Evolutionary conservation across 1,140 invertebrate species (phyloP), one percentile per base, ranked within the genome.

Genomic region (Diabrotica virgifera): DNA sequence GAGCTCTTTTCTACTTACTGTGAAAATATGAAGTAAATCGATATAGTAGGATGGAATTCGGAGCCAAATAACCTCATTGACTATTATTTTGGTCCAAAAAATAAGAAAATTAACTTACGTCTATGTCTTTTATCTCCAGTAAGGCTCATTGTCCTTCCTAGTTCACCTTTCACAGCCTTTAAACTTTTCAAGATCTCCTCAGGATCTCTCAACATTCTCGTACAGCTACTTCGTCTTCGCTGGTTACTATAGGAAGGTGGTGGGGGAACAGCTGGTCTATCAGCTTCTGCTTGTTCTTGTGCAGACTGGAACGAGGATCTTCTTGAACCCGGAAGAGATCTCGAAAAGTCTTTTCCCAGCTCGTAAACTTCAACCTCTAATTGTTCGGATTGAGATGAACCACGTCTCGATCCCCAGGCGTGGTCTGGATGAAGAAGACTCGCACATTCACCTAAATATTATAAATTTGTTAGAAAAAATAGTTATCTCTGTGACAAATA

Each of bases 311-410:
- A 93, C 37, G 90, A 93, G 13, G 90, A 92, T 52, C 91, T 84
- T 66, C 92, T 83, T 14, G 90, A 93, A 6, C 91, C 91, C 1
- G 92, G 92, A 70, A 93, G 80, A 11, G 91, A 93, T 70, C 90
- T 85, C 12, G 91, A 93, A 77, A 93, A 93, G 80, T 93, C 91
- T 77, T 91, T 90, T 59, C 85, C 89, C 12, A 93, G 83, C 78
- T 93, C 90, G 75, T 93, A 93, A 0, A 91, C 89, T 75, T 94
- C 91, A 35, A 91, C 87, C 76, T 94, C 91, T 14, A 93, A 81
- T 56, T 90, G 90, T 72, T 93, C 91, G 0, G 91, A 93, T 74
- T 93, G 91, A 36, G 90, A 92, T 9, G 91, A 93, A 24, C 92
- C 91, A 40, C 91, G 85, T 59, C 91, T 80, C 0, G 90, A 92